These are phyloP conservation scores for Ictalurus furcatus DNA, from an alignment of 2,113 vertebrate species.

Conservation along the genomic window DNA sequence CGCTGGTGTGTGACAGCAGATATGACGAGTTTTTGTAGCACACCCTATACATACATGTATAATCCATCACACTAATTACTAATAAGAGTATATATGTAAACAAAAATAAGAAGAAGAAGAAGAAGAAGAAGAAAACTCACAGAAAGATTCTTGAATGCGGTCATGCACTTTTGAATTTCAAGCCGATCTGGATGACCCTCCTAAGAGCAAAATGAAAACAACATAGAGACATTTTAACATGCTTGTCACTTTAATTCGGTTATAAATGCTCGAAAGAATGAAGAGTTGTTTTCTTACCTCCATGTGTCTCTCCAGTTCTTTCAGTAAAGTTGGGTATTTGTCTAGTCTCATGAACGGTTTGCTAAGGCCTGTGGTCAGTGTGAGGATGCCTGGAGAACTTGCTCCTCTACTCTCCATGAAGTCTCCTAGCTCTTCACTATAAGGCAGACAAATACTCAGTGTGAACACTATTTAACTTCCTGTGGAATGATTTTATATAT, in stretches of 20 bases:
- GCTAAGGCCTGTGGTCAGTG: constrained; percentile 94
- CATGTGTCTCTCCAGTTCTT: constrained; percentile 98
- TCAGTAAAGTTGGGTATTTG: constrained; percentile 94
- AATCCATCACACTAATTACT: not conserved
- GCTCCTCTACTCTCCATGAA: constrained; percentile 96
- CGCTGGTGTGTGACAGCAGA: not conserved
- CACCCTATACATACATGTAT: not conserved
- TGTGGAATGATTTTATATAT: not conserved
- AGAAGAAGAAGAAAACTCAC: constrained; percentile 73
- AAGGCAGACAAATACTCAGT: not conserved
- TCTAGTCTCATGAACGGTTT: constrained; percentile 99
- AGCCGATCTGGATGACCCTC: constrained; percentile 90
- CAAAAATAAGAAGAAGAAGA: not conserved
- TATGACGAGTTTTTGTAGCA: not conserved
- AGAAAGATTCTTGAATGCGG: constrained; percentile 90
- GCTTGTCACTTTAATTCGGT: not conserved
- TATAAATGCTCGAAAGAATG: not conserved
- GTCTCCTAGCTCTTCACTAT: constrained; percentile 90
- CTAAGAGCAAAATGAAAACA: constrained; percentile 64
- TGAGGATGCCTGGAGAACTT: constrained; percentile 89
- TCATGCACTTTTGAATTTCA: constrained; percentile 97
- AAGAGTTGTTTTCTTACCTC: constrained; percentile 77
- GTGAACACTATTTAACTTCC: not conserved
- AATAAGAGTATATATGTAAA: not conserved
- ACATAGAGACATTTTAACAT: constrained; percentile 17